Conservation (phyloP, 1,140 invertebrate genomes). For the Euwallacea similis region DNA sequence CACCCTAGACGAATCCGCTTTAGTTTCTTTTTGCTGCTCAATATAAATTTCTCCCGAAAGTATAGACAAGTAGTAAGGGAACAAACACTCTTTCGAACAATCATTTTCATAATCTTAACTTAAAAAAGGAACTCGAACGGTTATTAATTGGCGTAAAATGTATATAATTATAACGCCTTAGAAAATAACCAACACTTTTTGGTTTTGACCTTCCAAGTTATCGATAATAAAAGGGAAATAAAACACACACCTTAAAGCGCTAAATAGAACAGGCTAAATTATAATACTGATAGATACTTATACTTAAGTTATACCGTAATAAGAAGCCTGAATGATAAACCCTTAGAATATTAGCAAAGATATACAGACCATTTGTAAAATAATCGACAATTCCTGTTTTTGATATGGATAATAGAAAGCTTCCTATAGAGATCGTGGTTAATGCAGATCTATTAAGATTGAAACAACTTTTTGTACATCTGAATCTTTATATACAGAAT, state of each 20-base stretch:
- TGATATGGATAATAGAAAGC: not conserved
- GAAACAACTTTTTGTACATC: conserved; percentile 1
- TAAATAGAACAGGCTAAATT: conserved; percentile 31
- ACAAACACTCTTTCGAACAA: too few species aligned
- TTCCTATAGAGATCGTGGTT: not conserved
- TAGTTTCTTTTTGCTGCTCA: not conserved
- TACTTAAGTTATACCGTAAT: conserved; percentile 21
- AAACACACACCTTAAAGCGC: conserved; percentile 8
- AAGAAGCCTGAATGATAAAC: conserved; percentile 1
- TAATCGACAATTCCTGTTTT: not conserved
- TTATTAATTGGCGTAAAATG: not conserved
- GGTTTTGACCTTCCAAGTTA: not conserved
- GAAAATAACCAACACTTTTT: not conserved
- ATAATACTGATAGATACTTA: conserved; percentile 35
- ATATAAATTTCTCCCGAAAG: too few species aligned
- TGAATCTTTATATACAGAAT: conserved; percentile 9
- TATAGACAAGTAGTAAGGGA: too few species aligned
- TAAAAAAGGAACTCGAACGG: not conserved
- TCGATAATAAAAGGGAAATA: conserved; percentile 1
- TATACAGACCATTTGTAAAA: conserved; percentile 18
- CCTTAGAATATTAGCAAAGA: not conserved
- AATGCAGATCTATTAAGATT: not conserved
- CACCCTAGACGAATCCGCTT: conserved; percentile 26
- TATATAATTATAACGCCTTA: not conserved
- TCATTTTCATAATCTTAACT: not conserved